Base-by-base conservation (phyloP, 2,797 vertebrate genomes). In the Hypotaenidia philippensis region DNA sequence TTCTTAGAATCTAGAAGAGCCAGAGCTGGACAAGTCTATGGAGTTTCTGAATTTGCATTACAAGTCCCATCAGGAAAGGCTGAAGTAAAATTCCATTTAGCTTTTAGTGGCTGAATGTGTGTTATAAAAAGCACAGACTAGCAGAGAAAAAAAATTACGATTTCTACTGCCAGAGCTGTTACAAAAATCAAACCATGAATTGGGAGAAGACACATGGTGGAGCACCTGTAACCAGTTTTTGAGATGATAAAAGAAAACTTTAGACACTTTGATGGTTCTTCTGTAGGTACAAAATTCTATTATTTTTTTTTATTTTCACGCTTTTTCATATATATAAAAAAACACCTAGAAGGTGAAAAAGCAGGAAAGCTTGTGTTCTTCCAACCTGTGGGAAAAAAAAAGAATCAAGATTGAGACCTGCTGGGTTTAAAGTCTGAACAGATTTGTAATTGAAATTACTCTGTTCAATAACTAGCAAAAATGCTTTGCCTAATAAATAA, bases 91-190 rank as follows among this genome's bases (percentile, higher is more conserved):
- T 79, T 91, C 59, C 31, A 32, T 38, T 69, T 61, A 74, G 93
- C 59, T 94, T 92, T 93, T 94, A 90, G 75, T 63, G 36, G 18
- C 5, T 91, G 71, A 74, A 83, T 60, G 36, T 56, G 17, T 79
- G 49, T 68, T 76, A 93, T 53, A 93, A 93, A 92, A 95, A 94
- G 61, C 72, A 88, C 22, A 77, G 57, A 47, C 15, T 76, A 47
- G 70, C 77, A 68, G 63, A 82, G 74, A 79, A 94, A 96, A 94
- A 82, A 22, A 94, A 82, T 21, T 3, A 79, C 76, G 45, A 89
- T 87, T 90, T 87, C 78, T 89, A 64, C 86, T 84, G 66, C 71
- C 61, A 89, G 82, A 74, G 52, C 64, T 92, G 53, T 91, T 95
- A 78, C 4, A 86, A 93, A 90, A 94, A 91, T 93, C 91, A 94